phyloP scores from a whole-genome alignment of 23 tunicate genomes.

The Phallusia fumigata region DNA sequence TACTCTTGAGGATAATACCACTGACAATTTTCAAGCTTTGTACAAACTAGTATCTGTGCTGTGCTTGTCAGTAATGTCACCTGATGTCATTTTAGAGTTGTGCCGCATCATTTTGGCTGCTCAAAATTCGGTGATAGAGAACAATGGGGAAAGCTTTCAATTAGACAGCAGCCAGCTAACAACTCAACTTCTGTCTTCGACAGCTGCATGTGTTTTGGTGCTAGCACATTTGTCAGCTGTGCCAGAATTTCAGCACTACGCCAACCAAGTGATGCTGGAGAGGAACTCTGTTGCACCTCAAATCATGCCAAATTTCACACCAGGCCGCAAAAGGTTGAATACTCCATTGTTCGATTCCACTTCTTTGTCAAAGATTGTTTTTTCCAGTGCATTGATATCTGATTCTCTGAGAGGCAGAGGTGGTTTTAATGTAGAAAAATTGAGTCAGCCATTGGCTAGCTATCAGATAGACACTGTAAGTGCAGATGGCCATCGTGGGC shows the following conservation, averaged over 20 bases:
- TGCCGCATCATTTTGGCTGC: constrained; percentile 44
- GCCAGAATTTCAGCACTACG: constrained; percentile 70
- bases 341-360: neutral
- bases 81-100: constrained; percentile 65
- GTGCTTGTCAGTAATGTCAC: constrained; percentile 51
- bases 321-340: neutral
- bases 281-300: constrained; percentile 33
- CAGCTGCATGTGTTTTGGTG: constrained; percentile 51
- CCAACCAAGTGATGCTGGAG: constrained; percentile 31
- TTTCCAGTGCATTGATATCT: constrained; percentile 33
- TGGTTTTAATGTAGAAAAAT: constrained; percentile 61
- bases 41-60: constrained; percentile 58
- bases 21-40: constrained; percentile 39
- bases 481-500: constrained; percentile 38
- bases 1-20: constrained; percentile 38
- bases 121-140: constrained; percentile 30
- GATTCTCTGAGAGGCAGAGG: constrained; percentile 57
- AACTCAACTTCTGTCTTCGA: constrained; percentile 17
- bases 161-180: neutral
- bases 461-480: constrained; percentile 46
- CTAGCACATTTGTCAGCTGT: constrained; percentile 66
- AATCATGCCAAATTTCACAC: constrained; percentile 16
- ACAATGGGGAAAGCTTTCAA: neutral
- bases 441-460: constrained; percentile 53
- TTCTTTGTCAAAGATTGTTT: constrained; percentile 16